Evolutionary conservation across 2,113 vertebrate species (phyloP).

Genomic region (Centropus bengalensis): DNA sequence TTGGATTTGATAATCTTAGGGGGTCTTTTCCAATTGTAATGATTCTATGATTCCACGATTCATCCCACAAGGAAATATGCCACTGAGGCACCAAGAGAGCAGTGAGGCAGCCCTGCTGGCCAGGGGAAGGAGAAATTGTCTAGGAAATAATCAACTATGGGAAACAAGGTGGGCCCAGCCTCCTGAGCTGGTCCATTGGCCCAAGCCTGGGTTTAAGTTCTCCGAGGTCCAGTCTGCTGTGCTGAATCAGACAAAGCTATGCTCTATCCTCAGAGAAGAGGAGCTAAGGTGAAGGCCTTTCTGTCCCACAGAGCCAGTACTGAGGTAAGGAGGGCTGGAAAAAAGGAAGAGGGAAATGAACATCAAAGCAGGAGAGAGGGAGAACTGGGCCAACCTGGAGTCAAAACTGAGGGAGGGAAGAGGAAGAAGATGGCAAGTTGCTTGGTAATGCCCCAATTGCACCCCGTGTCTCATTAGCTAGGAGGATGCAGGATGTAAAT

Average conservation of each 20-base stretch:
- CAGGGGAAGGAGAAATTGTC: neutral
- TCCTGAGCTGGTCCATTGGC: neutral
- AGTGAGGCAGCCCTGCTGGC: neutral
- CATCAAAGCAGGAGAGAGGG: neutral
- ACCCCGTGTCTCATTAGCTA: neutral
- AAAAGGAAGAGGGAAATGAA: neutral
- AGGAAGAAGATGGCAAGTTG: neutral
- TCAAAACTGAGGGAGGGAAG: accelerated
- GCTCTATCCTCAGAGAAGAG: neutral
- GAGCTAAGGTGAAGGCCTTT: neutral
- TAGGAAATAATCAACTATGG: neutral
- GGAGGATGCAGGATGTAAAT: neutral
- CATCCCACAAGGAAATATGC: neutral
- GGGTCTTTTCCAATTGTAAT: no score
- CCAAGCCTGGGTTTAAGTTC: neutral
- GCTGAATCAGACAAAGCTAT: neutral
- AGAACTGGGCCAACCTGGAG: neutral
- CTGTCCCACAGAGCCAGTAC: neutral
- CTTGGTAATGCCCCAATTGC: accelerated
- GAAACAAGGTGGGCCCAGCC: neutral
- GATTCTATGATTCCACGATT: no score
- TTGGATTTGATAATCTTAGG: no score
- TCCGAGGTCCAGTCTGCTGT: neutral
- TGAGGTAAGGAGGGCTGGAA: neutral
- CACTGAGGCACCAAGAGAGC: neutral